Percentiles rank a stretch among this genome's conserved stretches.
These are phyloP conservation scores for Mungos mungo DNA, from an alignment of 2,113 vertebrate genomes.

Conservation along the genomic window DNA sequence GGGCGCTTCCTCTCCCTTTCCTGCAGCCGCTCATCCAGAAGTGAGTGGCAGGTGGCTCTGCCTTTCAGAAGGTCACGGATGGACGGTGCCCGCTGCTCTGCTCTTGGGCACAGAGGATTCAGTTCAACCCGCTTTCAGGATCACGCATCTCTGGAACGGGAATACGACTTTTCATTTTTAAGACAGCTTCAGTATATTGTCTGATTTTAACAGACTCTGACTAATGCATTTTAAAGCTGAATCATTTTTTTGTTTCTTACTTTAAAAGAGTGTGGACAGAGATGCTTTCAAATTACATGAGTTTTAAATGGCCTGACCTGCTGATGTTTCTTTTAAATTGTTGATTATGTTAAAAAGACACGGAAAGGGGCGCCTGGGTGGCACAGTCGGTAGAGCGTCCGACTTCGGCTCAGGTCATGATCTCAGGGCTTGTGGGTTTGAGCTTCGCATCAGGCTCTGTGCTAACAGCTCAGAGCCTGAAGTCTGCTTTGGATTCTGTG, in stretches of 20 bases:
- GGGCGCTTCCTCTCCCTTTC: neutral
- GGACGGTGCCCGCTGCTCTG: neutral
- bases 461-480: no score
- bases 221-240: neutral
- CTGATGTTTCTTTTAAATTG: neutral
- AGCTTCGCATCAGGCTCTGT: no score
- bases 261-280: neutral
- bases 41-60: neutral
- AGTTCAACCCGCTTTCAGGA: neutral
- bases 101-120: neutral
- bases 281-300: neutral
- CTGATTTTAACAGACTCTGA: neutral
- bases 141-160: neutral
- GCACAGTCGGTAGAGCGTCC: no score
- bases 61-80: neutral
- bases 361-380: neutral
- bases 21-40: neutral
- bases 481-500: no score
- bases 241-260: neutral
- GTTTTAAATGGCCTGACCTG: neutral
- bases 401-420: no score
- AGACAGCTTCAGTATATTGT: neutral
- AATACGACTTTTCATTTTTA: neutral
- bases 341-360: neutral
- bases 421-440: no score